These are phyloP conservation scores for Zaprionus nigranus DNA, from an alignment of 1,140 invertebrate genomes.

Conservation along the genomic window DNA sequence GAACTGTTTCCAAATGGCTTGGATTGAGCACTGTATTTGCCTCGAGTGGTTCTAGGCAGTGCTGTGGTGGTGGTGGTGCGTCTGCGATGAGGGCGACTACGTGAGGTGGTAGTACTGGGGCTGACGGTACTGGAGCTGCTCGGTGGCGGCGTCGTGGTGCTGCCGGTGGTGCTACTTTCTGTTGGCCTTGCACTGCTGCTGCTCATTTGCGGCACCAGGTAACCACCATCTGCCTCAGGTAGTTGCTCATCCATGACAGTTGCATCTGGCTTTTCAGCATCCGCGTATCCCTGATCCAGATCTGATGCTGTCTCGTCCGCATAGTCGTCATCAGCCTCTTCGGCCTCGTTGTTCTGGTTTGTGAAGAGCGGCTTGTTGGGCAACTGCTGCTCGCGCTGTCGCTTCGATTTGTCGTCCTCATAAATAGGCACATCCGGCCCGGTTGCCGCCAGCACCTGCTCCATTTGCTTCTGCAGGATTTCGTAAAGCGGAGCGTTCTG, in stretches of 20 bases:
- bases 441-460: constrained; percentile 66
- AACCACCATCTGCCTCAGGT: constrained; percentile 24
- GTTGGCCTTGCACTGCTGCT: constrained; percentile 13
- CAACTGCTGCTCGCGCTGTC: constrained; percentile 41
- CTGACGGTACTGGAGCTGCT: constrained; percentile 14
- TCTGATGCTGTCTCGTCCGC: constrained; percentile 45
- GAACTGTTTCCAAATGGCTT: constrained; percentile 12
- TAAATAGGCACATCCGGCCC: constrained; percentile 65
- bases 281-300: constrained; percentile 35
- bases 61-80: constrained; percentile 38
- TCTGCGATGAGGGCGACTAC: constrained; percentile 34
- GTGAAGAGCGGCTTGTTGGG: constrained; percentile 61
- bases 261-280: constrained; percentile 62
- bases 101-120: constrained; percentile 28
- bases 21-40: constrained; percentile 6
- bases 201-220: constrained; percentile 34
- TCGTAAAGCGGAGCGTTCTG: constrained; percentile 71
- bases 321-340: constrained; percentile 59
- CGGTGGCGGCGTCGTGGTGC: neutral
- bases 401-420: constrained; percentile 48
- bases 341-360: constrained; percentile 27
- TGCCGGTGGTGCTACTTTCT: neutral
- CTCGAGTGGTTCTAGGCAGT: constrained; percentile 50
- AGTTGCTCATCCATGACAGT: constrained; percentile 42
- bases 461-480: constrained; percentile 79